These are phyloP conservation scores for Elysia chlorotica DNA, from an alignment of 1,140 invertebrate species.

Conservation along the genomic window DNA sequence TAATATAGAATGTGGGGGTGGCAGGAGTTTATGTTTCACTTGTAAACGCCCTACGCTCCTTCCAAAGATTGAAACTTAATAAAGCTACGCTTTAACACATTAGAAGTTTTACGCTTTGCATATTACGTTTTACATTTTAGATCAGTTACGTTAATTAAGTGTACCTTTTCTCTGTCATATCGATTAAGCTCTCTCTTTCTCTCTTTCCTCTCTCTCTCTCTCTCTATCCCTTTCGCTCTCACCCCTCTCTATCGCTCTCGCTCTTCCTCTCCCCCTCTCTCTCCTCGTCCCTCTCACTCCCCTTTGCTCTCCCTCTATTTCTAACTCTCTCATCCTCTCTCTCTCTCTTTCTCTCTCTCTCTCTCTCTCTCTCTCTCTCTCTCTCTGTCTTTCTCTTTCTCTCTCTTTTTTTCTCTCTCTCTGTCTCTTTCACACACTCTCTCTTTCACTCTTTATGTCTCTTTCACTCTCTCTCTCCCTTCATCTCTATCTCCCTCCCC, in stretches of 20 bases:
- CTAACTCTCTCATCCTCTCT: neutral
- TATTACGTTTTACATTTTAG: too few species aligned
- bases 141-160: too few species aligned
- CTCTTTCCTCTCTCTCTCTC: conserved; percentile 3
- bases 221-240: neutral
- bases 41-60: too few species aligned
- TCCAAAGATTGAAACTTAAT: too few species aligned
- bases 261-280: conserved; percentile 1
- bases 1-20: too few species aligned
- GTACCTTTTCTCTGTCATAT: too few species aligned
- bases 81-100: too few species aligned
- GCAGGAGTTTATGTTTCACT: too few species aligned
- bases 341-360: conserved; percentile 7
- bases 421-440: neutral
- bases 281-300: neutral
- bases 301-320: neutral
- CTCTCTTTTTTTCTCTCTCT: conserved; percentile 1
- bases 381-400: neutral
- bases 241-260: neutral
- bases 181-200: neutral
- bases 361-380: conserved; percentile 4
- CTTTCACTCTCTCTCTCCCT: neutral
- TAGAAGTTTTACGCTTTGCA: too few species aligned
- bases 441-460: neutral
- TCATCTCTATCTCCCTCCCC: neutral